Evolutionary conservation across 1,140 invertebrate species (phyloP), one percentile per base, ranked within the genome.

Genomic region (Alviniconcha marisindica): DNA sequence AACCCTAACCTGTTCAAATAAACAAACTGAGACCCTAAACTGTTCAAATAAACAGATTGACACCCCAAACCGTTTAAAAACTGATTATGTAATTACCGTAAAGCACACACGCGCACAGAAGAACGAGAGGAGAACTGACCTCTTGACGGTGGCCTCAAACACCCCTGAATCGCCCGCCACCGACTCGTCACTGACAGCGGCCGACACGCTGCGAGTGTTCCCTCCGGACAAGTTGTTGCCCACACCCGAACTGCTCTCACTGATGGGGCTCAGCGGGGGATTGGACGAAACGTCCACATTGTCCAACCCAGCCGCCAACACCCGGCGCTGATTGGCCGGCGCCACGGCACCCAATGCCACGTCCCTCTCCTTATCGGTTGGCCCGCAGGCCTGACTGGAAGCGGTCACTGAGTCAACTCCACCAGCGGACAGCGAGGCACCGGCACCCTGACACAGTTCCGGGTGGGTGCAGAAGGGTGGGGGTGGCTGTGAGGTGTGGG

Each of bases 81-180:
- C n/a, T n/a, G n/a, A n/a, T n/a, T n/a, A n/a, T n/a, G n/a, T n/a
- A n/a, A n/a, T n/a, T n/a, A n/a, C n/a, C n/a, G n/a, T n/a, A n/a
- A n/a, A n/a, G n/a, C n/a, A n/a, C n/a, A n/a, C n/a, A n/a, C n/a
- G n/a, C n/a, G n/a, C n/a, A n/a, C n/a, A n/a, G n/a, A n/a, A n/a
- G n/a, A 48, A 48, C 44, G 18, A 48, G 7, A 48, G 18, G 18
- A 18, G 56, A 4, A 69, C 86, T 85, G 79, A 92, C 90, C 89
- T 91, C 84, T 92, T 92, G 69, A 96, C 95, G 5, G 96, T 96
- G 21, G 97, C 97, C 91, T 99, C 98, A 93, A 99, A 99, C 28
- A 99, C 98, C 1, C 98, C 98, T 0, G 97, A 98, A 91, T 99
- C 98, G 0, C 98, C 98, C 54, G 98, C 97, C 33, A 99, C 97